A percentile compares a stretch with the other conserved stretches of the same genome.
phyloP scores from a whole-genome alignment of 2,113 vertebrate species.

The Ivindomyrus marchei region DNA sequence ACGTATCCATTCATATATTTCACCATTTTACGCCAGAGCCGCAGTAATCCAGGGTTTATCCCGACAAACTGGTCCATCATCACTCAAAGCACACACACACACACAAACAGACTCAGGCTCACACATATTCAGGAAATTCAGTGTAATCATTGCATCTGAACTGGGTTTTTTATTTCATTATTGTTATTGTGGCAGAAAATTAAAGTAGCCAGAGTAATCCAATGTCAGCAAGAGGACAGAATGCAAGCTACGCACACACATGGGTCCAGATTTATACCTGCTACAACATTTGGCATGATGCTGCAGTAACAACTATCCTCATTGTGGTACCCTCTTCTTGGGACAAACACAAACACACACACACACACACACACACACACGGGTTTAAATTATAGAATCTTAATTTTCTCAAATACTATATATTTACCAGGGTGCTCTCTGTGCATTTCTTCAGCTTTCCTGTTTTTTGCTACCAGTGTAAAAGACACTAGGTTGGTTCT shows the following conservation, averaged over 20 bases:
- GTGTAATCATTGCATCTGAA: neutral
- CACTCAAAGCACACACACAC: neutral
- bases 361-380: neutral
- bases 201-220: neutral
- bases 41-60: neutral
- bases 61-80: neutral
- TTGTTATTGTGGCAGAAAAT: neutral
- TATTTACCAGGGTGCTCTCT: neutral
- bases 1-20: neutral
- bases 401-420: no score
- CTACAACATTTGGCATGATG: neutral
- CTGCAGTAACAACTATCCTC: neutral
- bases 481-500: conserved; percentile 9
- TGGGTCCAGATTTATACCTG: neutral
- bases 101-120: neutral
- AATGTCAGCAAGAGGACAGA: neutral
- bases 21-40: neutral
- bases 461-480: neutral
- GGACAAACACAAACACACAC: neutral
- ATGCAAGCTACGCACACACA: neutral
- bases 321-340: neutral
- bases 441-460: neutral
- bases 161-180: neutral
- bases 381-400: neutral
- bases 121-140: neutral